Evolutionary conservation across 2,888 invertebrate species (phyloP), one percentile per base, ranked within the genome.

Genomic region (Sphinx pinastri): DNA sequence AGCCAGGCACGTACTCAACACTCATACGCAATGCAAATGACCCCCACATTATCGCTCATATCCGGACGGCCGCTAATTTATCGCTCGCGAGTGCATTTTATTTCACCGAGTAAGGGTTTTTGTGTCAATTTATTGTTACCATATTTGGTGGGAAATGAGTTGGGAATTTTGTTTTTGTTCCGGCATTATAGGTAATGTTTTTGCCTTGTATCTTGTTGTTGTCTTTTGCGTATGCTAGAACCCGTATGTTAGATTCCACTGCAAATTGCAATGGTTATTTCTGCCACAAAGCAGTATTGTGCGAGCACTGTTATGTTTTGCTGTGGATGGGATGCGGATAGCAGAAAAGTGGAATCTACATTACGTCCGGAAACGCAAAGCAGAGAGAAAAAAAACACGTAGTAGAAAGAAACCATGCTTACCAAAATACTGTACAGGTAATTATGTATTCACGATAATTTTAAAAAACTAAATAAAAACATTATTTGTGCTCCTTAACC

Each of bases 1-100:
- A 38, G 16, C 45, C 63, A 63, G 63, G 63, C 63, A 47, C 63
- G 63, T 19, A 63, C 63, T 63, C 63, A 63, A 13, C 49, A 49
- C 49, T 47, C 14, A 59, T 59, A 31, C 58, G 58, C 55, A 71
- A 77, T 77, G 73, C 72, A 74, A 76, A 77, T 76, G 71, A 75
- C 69, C 71, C 76, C 66, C 51, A 67, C 71, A 71, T 74, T 75
- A 74, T 74, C 72, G 63, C 66, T 58, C 25, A 59, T 69, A 69
- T 69, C 69, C 69, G 69, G 69, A 47, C 12, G 16, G 52, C 52
- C 68, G 69, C 70, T 63, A 73, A 67, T 72, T 75, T 76, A 74
- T 72, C 72, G 74, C 68, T 63, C 57, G 58, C 71, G 75, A 74
- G 72, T 74, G 70, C 63, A 68, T 71, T 67, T 57, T 49, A 69